Conservation (phyloP, 1,140 invertebrate species). For the Drosophila ironensis region DNA sequence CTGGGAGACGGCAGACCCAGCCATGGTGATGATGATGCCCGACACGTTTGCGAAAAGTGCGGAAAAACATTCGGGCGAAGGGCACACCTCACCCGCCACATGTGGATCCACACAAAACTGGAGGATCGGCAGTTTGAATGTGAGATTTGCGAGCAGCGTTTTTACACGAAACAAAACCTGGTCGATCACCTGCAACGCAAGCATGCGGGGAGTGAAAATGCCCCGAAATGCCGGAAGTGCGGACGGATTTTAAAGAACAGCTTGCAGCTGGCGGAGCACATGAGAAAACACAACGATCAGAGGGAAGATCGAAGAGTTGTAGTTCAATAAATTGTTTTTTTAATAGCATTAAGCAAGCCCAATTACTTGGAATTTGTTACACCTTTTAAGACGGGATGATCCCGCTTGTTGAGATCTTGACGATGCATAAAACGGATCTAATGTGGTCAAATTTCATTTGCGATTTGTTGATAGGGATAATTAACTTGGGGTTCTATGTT, state of each 20-base stretch:
- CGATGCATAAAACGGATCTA: too few species aligned
- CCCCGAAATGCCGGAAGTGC: conserved; percentile 40
- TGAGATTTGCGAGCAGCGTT: conserved; percentile 27
- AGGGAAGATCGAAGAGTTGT: too few species aligned
- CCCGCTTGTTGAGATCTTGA: too few species aligned
- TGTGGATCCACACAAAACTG: conserved; percentile 30
- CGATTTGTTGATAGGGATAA: too few species aligned
- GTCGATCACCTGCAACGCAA: conserved; percentile 42
- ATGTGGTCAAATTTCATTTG: too few species aligned
- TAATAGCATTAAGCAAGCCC: conserved; percentile 42
- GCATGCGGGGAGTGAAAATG: conserved; percentile 11
- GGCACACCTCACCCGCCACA: conserved; percentile 49
- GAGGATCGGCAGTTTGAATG: conserved; percentile 30
- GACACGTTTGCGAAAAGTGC: conserved; percentile 52
- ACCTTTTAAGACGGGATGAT: too few species aligned
- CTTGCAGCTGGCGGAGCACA: conserved; percentile 12
- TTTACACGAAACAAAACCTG: conserved; percentile 61
- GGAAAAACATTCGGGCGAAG: conserved; percentile 48
- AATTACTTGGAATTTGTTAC: conserved; percentile 30
- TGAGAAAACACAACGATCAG: conserved; percentile 17
- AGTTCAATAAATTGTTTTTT: conserved; percentile 31
- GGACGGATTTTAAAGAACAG: conserved; percentile 30
- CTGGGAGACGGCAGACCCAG: neutral
- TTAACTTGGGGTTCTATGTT: too few species aligned
- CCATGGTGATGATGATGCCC: too few species aligned